Evolutionary conservation across 2,113 vertebrate species (phyloP).

Genomic region (Oreochromis aureus): DNA sequence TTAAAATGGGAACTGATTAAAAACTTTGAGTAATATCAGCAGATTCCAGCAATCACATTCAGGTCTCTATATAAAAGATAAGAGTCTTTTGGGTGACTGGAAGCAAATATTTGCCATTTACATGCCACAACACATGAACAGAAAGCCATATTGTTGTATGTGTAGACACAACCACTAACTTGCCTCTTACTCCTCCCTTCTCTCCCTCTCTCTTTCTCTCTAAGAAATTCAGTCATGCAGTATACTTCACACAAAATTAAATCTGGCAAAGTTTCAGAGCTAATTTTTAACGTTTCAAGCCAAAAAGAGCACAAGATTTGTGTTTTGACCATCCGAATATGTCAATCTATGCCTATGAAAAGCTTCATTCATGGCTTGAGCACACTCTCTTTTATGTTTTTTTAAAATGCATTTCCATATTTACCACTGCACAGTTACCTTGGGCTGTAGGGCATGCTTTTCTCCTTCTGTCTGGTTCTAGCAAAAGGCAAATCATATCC

Average conservation of each 20-base stretch:
- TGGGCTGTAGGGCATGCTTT: neutral
- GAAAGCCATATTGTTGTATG: neutral
- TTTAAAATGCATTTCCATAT: fast-evolving
- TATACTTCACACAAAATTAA: constrained; percentile 24
- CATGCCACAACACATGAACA: neutral
- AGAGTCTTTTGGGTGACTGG: neutral
- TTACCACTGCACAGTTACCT: neutral
- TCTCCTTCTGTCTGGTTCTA: neutral
- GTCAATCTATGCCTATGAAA: fast-evolving
- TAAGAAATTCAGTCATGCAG: neutral
- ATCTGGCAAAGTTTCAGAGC: neutral
- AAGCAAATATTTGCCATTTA: neutral
- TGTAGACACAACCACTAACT: constrained; percentile 23
- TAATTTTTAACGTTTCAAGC: fast-evolving
- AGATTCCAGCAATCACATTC: neutral
- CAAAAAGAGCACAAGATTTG: neutral
- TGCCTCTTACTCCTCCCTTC: neutral
- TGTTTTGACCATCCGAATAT: neutral
- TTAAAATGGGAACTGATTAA: neutral
- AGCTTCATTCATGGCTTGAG: neutral
- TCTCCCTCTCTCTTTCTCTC: neutral
- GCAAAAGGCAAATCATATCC: neutral
- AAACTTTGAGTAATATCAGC: neutral
- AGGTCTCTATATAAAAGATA: neutral
- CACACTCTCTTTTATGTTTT: fast-evolving